These are phyloP conservation scores for Haemorhous mexicanus DNA, from an alignment of 2,113 vertebrate genomes.

Conservation along the genomic window DNA sequence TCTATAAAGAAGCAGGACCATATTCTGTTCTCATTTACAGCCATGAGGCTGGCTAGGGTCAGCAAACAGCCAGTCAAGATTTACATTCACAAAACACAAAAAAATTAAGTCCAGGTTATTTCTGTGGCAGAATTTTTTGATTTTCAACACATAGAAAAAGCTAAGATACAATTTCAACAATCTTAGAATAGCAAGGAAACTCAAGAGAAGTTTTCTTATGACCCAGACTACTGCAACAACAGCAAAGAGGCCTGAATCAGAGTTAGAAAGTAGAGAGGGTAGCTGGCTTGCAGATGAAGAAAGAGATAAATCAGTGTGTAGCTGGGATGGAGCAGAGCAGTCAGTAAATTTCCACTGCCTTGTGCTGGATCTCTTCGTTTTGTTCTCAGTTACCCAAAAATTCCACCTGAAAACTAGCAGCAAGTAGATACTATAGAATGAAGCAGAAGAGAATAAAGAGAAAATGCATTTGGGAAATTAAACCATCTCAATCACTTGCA, in stretches of 20 bases:
- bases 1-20: neutral
- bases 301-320: neutral
- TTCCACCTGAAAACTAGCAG: neutral
- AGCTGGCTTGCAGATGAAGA: conserved; percentile 28
- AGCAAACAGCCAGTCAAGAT: conserved; percentile 4
- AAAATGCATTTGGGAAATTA: neutral
- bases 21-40: conserved; percentile 20
- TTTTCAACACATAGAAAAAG: neutral
- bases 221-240: neutral
- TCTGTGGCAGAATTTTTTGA: neutral
- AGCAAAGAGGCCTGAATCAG: neutral
- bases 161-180: neutral
- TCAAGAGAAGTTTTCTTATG: neutral
- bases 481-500: neutral
- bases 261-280: neutral
- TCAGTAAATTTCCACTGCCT: conserved; percentile 15
- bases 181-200: neutral
- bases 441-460: neutral
- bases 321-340: neutral
- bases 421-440: neutral
- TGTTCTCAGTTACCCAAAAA: neutral
- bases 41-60: neutral
- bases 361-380: neutral
- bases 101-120: neutral
- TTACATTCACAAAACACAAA: conserved; percentile 6